A percentile compares a stretch with the other conserved stretches of the same genome.
Conservation (phyloP, 2,797 vertebrate genomes). For the Prunella strophiata region DNA sequence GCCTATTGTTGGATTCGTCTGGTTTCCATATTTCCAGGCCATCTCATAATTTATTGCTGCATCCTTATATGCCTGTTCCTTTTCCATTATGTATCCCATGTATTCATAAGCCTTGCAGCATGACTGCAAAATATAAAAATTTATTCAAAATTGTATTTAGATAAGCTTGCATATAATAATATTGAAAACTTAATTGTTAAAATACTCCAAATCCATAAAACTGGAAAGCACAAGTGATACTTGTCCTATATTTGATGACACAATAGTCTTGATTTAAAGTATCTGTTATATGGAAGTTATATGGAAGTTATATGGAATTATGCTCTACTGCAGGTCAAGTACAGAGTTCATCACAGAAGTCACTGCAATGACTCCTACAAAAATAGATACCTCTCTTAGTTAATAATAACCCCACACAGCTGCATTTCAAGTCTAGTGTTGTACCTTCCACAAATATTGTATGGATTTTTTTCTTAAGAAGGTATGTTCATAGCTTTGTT, state of each 20-base stretch:
- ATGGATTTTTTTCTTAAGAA: not conserved
- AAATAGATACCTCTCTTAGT: not conserved
- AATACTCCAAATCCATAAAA: not conserved
- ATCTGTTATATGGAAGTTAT: not conserved
- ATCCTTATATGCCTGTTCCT: constrained; percentile 94
- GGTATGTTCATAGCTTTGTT: not conserved
- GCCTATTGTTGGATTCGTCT: constrained; percentile 91
- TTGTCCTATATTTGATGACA: not conserved
- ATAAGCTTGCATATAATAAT: not conserved
- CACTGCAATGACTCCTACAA: not conserved
- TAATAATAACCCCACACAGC: not conserved
- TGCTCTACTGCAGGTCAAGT: not conserved
- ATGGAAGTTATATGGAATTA: not conserved
- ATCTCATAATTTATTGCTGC: constrained; percentile 94
- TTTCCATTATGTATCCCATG: constrained; percentile 98
- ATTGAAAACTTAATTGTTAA: not conserved
- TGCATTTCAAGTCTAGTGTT: not conserved
- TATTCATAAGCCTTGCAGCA: constrained; percentile 99
- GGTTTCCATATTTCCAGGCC: constrained; percentile 96
- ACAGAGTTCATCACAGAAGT: not conserved
- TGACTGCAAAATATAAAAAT: constrained; percentile 80
- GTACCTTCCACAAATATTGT: not conserved
- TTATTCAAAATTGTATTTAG: not conserved
- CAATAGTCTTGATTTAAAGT: not conserved
- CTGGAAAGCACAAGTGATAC: not conserved